phyloP scores from a whole-genome alignment of 2,888 invertebrate genomes.

The Dyspetes luteomarginatus region DNA sequence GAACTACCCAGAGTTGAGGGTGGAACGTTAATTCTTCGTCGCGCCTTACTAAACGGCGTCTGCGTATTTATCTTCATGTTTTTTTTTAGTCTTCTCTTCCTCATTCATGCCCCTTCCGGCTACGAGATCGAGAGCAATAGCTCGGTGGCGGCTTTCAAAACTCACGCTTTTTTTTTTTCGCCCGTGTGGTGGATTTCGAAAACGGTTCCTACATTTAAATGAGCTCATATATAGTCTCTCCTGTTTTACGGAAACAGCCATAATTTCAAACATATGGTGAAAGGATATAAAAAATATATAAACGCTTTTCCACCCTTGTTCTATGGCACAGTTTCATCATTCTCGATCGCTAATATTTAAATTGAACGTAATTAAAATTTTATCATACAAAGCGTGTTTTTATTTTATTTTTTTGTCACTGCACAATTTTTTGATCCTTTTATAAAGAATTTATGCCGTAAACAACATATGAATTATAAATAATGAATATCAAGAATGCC shows the following conservation, averaged over 20 bases:
- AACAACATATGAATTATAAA: no score
- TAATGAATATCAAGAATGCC: no score
- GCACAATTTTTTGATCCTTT: no score
- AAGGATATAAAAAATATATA: slow-evolving; percentile 63
- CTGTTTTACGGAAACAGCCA: slow-evolving; percentile 74
- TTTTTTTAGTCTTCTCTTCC: slow-evolving; percentile 29
- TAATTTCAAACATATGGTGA: slow-evolving; percentile 76
- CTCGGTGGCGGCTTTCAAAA: slow-evolving; percentile 43
- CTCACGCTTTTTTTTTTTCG: slow-evolving; percentile 31
- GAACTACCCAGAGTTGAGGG: slow-evolving; percentile 30
- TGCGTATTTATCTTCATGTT: slow-evolving; percentile 30
- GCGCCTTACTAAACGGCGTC: slow-evolving; percentile 45
- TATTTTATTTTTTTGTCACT: neutral
- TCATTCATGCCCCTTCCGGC: slow-evolving; percentile 34
- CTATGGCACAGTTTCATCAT: slow-evolving; percentile 69
- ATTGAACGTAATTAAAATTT: neutral
- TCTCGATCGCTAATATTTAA: slow-evolving; percentile 59
- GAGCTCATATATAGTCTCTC: slow-evolving; percentile 62
- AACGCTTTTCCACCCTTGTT: slow-evolving; percentile 18
- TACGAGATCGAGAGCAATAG: slow-evolving; percentile 57
- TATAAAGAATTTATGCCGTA: no score
- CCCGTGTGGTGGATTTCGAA: slow-evolving; percentile 47
- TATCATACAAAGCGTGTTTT: neutral
- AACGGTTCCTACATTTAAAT: slow-evolving; percentile 68
- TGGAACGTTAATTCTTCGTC: slow-evolving; percentile 47